phyloP scores from a whole-genome alignment of 2,113 vertebrate genomes.

The Tragelaphus buxtoni region DNA sequence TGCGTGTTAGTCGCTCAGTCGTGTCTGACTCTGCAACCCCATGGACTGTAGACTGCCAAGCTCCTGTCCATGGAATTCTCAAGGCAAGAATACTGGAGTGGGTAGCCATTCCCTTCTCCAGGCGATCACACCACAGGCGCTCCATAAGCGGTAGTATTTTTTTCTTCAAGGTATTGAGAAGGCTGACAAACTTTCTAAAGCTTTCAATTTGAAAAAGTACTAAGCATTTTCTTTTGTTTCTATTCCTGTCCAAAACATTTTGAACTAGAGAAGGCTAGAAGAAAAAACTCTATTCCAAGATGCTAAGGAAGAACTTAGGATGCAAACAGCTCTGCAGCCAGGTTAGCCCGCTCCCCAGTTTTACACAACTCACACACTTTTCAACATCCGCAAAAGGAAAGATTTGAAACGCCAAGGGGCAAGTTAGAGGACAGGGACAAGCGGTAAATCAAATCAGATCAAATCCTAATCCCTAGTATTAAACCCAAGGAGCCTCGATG shows the following conservation, averaged over 20 bases:
- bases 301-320: not conserved
- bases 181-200: not conserved
- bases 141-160: not conserved
- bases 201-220: not conserved
- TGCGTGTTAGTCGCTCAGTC: not conserved
- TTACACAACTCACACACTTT: not conserved
- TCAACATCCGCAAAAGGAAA: not conserved
- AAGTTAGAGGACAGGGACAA: fast-evolving
- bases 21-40: not conserved
- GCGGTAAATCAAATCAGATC: not conserved
- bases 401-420: not conserved
- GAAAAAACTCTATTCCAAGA: not conserved
- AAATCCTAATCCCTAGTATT: not conserved
- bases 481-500: not conserved
- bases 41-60: not conserved
- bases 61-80: not conserved
- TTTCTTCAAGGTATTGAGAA: not conserved
- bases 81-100: not conserved
- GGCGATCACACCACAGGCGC: not conserved
- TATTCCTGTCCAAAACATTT: not conserved
- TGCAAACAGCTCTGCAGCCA: not conserved
- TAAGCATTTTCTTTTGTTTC: not conserved
- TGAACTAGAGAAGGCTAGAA: not conserved
- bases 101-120: not conserved
- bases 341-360: not conserved